Conservation (phyloP, 2,888 invertebrate species). For the Leptinotarsa juncta region DNA sequence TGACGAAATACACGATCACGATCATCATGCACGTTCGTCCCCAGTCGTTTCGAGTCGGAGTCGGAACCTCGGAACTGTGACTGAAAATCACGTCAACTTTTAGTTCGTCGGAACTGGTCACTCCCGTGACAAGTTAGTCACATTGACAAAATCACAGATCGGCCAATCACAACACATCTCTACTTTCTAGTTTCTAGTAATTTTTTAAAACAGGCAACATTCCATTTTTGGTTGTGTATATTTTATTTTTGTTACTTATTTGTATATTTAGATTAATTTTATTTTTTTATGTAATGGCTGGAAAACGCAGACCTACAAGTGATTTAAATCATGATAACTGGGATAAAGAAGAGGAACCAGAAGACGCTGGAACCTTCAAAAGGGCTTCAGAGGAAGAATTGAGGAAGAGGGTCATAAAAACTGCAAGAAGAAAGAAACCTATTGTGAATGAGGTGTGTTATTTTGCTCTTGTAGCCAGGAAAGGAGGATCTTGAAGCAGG, state of each 20-base stretch:
- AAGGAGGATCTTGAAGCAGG: background rate
- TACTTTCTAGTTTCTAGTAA: no score
- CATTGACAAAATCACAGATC: no score
- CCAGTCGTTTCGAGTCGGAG: no score
- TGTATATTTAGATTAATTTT: background rate
- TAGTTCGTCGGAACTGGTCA: no score
- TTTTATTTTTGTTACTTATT: background rate
- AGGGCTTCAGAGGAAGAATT: conserved; percentile 77
- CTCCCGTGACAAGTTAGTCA: no score
- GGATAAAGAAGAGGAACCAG: conserved; percentile 81
- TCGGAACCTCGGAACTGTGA: no score
- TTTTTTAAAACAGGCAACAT: no score
- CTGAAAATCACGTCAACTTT: no score
- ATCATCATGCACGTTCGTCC: no score
- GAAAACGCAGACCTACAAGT: conserved; percentile 78
- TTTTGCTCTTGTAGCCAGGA: background rate
- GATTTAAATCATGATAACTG: conserved; percentile 88
- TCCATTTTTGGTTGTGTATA: background rate
- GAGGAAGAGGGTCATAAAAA: conserved; percentile 80
- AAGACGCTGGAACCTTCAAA: conserved; percentile 80
- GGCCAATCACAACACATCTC: no score
- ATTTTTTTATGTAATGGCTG: conserved; percentile 69
- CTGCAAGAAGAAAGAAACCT: conserved; percentile 76
- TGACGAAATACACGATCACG: no score
- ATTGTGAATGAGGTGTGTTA: conserved; percentile 39